Evolutionary conservation across 2,888 invertebrate species (phyloP).

Genomic region (Chaetoderma sp.): DNA sequence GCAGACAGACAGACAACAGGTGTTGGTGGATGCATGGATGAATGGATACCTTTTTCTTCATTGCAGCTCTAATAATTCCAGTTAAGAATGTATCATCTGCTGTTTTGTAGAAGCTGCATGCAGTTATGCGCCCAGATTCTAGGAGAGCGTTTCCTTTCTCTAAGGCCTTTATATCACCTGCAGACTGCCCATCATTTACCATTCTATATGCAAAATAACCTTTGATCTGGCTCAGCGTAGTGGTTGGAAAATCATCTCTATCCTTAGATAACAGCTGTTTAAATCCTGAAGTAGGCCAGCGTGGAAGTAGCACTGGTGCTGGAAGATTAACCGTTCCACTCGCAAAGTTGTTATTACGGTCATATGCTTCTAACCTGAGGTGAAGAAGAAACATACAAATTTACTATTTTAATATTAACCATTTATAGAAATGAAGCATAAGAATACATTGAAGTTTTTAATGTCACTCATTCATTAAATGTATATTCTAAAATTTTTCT

Average conservation of each 20-base stretch:
- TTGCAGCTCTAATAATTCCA: background rate
- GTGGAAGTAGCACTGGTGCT: background rate
- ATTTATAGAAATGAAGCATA: too few relatives aligned
- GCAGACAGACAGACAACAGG: too few relatives aligned
- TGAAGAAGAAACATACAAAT: background rate
- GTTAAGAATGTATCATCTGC: background rate
- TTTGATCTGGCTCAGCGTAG: background rate
- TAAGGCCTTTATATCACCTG: background rate
- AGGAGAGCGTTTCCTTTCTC: background rate
- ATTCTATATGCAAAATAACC: background rate
- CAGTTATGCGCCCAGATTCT: background rate
- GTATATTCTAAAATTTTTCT: too few relatives aligned
- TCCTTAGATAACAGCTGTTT: background rate
- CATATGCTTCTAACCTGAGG: conserved; percentile 9
- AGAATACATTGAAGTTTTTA: too few relatives aligned
- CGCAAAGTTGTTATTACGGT: conserved; percentile 2
- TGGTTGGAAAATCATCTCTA: background rate
- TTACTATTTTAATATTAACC: too few relatives aligned
- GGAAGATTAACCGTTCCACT: background rate
- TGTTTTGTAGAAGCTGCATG: background rate
- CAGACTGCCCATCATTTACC: background rate
- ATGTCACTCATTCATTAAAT: too few relatives aligned
- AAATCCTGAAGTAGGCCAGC: conserved; percentile 14
- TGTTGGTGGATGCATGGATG: too few relatives aligned
- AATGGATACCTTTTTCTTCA: conserved; percentile 6